Base-by-base conservation (phyloP, 2,888 invertebrate genomes). In the Caenorhabditis sp. region DNA sequence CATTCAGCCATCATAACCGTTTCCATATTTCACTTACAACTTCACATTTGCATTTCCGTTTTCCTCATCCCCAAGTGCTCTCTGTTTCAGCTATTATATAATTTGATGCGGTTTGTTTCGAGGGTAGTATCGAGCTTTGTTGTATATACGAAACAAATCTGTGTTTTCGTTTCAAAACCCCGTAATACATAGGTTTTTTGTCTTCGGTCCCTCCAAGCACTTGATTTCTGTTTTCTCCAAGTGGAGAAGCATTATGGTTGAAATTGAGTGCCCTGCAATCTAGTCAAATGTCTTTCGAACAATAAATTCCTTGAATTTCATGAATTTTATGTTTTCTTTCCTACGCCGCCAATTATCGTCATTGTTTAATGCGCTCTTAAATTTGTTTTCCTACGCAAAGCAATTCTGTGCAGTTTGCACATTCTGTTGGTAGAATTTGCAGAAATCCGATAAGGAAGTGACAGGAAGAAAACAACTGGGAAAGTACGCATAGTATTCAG, bases 61-160 rank as follows among this genome's bases (percentile, higher is more conserved):
- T n/a, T 28, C 44, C 58, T 15, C 65, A 35, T 5, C 18, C 47
- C 47, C 47, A 47, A 35, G 26, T 51, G 47, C 28, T 62, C 37
- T 9, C 18, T 61, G 50, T 62, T 40, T 32, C 70, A 71, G 71
- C 62, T 61, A 40, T 64, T 72, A 64, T 44, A 55, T 44, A 13
- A 24, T 11, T 47, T 64, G 44, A 64, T 72, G 71, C 64, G 71
- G 71, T 72, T 64, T 74, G 37, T 55, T 50, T 24, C 28, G 67
- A 76, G 76, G 67, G 67, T 76, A 76, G 76, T 76, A 76, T 67
- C 53, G 76, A 76, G 67, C 76, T 76, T 67, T 76, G 67, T 69
- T 68, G 61, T 76, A 68, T 35, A 68, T 62, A 69, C 47, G 6
- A 32, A 35, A 60, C 32, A 32, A 58, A 35, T 44, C 32, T 58